Conservation (phyloP, 2,888 invertebrate species). For the Stenchaetothrips biformis region DNA sequence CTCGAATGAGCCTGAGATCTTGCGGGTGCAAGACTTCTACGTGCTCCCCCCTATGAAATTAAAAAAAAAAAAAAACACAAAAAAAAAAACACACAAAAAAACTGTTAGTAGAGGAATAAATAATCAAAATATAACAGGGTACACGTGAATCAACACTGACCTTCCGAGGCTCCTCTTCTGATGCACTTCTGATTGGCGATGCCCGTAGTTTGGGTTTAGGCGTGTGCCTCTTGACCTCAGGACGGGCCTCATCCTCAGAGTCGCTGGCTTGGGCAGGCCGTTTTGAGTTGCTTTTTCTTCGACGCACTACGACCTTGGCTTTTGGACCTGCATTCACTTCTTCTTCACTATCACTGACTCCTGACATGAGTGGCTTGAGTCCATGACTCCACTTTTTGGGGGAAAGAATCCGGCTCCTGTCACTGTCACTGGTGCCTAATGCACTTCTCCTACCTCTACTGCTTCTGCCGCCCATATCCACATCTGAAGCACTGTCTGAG, state of each 20-base stretch:
- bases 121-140: not conserved
- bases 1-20: not conserved
- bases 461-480: not conserved
- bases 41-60: not conserved
- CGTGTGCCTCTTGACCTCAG: not conserved
- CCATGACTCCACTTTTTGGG: slow-evolving; percentile 18
- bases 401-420: not conserved
- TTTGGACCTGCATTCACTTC: slow-evolving; percentile 39
- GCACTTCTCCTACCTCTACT: slow-evolving; percentile 5
- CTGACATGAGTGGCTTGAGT: slow-evolving; percentile 36
- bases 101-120: not conserved
- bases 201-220: not conserved
- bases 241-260: slow-evolving; percentile 15
- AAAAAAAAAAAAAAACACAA: too few species aligned
- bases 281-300: slow-evolving; percentile 1
- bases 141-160: not conserved
- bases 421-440: slow-evolving; percentile 6
- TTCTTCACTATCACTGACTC: slow-evolving; percentile 45
- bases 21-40: not conserved
- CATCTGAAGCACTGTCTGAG: slow-evolving; percentile 9
- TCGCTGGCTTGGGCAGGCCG: not conserved
- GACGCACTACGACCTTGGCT: slow-evolving; percentile 1
- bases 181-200: not conserved
- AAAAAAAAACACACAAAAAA: not conserved
- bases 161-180: slow-evolving; percentile 16